A percentile compares a stretch with the other conserved stretches of the same genome.
phyloP scores from a whole-genome alignment of 2,888 invertebrate genomes.

The Drosophila neotestacea region DNA sequence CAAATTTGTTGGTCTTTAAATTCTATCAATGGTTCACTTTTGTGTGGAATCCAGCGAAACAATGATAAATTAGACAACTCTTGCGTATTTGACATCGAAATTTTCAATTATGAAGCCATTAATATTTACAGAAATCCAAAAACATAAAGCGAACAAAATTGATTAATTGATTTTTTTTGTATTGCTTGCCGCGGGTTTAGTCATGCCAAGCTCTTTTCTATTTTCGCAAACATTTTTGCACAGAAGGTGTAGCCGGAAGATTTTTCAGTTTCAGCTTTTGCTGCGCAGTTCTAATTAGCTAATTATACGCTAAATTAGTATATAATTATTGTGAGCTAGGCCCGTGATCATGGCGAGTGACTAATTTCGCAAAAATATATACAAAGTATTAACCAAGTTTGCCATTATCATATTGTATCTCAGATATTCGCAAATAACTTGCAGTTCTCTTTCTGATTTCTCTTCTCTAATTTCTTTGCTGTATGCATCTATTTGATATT shows the following conservation, averaged over 20 bases:
- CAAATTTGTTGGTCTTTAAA: not conserved
- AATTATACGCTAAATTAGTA: slow-evolving; percentile 82
- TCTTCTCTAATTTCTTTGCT: slow-evolving; percentile 9
- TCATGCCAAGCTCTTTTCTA: slow-evolving; percentile 72
- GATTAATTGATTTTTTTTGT: slow-evolving; percentile 76
- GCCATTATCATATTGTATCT: not conserved
- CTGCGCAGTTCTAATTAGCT: slow-evolving; percentile 80
- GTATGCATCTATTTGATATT: not conserved
- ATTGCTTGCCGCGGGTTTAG: slow-evolving; percentile 57
- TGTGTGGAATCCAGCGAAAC: not conserved
- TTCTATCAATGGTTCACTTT: not conserved
- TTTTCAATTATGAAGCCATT: slow-evolving; percentile 82
- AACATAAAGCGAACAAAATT: slow-evolving; percentile 53
- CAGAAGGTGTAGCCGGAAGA: slow-evolving; percentile 82
- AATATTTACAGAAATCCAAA: slow-evolving; percentile 71
- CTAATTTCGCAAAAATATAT: slow-evolving; percentile 41
- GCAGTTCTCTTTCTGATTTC: slow-evolving; percentile 17
- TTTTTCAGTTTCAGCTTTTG: slow-evolving; percentile 57
- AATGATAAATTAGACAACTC: slow-evolving; percentile 19
- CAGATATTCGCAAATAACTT: not conserved
- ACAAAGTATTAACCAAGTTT: not conserved
- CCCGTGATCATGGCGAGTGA: slow-evolving; percentile 57
- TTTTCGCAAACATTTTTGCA: slow-evolving; percentile 78
- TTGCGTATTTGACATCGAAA: slow-evolving; percentile 36
- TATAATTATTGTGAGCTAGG: slow-evolving; percentile 78